These are phyloP conservation scores for Malthinus flaveolus DNA, from an alignment of 2,888 invertebrate species.

Conservation along the genomic window DNA sequence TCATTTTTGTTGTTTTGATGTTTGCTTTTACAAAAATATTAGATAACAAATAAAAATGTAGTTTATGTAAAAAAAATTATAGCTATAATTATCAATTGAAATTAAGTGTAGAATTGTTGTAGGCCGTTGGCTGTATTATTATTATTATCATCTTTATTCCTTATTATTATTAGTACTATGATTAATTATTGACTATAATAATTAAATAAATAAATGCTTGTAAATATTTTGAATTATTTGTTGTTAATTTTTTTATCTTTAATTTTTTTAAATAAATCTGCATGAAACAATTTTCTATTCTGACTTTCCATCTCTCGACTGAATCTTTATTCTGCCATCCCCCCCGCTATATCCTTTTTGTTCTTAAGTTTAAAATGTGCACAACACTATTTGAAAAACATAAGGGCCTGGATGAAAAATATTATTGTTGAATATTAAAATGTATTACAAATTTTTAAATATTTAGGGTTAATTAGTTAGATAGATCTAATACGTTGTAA, in stretches of 20 bases:
- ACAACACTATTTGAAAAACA: too few species aligned
- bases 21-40: slow-evolving; percentile 3
- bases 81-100: slow-evolving; percentile 41
- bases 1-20: slow-evolving; percentile 13
- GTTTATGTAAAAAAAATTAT: slow-evolving; percentile 35
- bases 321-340: too few species aligned
- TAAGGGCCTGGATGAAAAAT: too few species aligned
- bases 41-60: background rate
- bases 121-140: slow-evolving; percentile 53
- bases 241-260: background rate
- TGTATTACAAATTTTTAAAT: too few species aligned
- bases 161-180: slow-evolving; percentile 44
- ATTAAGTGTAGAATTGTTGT: slow-evolving; percentile 49
- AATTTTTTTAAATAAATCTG: too few species aligned
- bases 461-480: too few species aligned
- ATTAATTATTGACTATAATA: slow-evolving; percentile 41
- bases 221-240: slow-evolving; percentile 37
- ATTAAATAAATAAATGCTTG: slow-evolving; percentile 54
- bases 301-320: too few species aligned
- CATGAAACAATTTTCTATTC: too few species aligned
- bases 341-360: too few species aligned
- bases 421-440: too few species aligned
- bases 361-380: too few species aligned
- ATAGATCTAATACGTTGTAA: too few species aligned
- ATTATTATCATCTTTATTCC: slow-evolving; percentile 44